phyloP scores from a whole-genome alignment of 1,140 invertebrate genomes.

The Aphelinus certus region DNA sequence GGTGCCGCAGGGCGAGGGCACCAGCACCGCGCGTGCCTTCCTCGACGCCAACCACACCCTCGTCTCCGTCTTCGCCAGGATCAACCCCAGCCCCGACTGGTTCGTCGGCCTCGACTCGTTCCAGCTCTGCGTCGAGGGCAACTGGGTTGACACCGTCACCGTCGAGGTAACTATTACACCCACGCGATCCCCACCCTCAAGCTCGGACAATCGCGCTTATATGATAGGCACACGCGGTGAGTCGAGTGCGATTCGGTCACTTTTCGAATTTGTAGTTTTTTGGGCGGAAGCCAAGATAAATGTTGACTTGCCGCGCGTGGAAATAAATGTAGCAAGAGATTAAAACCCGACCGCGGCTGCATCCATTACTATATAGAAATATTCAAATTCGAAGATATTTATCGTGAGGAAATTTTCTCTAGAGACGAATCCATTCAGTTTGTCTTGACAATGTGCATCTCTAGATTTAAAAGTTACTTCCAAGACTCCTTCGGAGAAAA shows the following conservation, averaged over 20 bases:
- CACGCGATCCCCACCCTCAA: neutral
- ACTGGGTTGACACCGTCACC: constrained; percentile 92
- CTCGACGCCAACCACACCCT: constrained; percentile 91
- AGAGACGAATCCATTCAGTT: neutral
- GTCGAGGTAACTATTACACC: constrained; percentile 77
- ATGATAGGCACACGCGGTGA: no score
- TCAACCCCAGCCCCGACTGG: constrained; percentile 97
- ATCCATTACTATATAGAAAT: no score
- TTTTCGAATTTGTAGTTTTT: no score
- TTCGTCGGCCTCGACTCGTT: constrained; percentile 95
- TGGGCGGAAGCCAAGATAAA: no score
- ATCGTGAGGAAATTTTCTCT: neutral
- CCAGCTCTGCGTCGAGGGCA: constrained; percentile 91
- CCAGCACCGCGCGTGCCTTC: constrained; percentile 84
- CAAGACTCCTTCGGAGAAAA: no score
- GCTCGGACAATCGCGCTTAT: neutral
- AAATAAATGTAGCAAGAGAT: no score
- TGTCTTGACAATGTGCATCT: neutral
- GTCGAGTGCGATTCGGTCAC: no score
- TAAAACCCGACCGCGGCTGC: no score
- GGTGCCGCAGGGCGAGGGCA: constrained; percentile 78
- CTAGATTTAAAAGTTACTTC: no score
- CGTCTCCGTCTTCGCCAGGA: constrained; percentile 86
- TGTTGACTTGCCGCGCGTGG: no score
- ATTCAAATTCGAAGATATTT: neutral